A percentile compares a stretch with the other conserved stretches of the same genome.
Conservation (phyloP, 2,113 vertebrate genomes). For the Mohoua ochrocephala region DNA sequence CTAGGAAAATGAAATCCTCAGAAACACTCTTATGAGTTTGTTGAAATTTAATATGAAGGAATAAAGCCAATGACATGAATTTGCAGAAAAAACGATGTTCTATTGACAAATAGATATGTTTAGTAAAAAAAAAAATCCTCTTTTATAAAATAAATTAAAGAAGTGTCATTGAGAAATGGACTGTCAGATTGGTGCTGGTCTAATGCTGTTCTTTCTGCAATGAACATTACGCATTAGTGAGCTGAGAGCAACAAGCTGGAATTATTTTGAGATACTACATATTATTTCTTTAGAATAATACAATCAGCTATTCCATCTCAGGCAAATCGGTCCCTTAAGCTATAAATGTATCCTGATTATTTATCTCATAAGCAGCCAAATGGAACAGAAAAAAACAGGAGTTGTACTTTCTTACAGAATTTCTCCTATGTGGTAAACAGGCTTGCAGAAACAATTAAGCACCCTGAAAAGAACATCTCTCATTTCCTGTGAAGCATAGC, state of each 20-base stretch:
- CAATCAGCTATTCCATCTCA: slow-evolving; percentile 33
- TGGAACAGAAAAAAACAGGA: slow-evolving; percentile 3
- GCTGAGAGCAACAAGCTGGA: slow-evolving; percentile 19
- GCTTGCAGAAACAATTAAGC: slow-evolving; percentile 56
- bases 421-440: slow-evolving; percentile 21
- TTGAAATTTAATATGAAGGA: background rate
- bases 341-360: slow-evolving; percentile 51
- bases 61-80: background rate
- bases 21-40: background rate
- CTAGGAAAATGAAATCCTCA: background rate
- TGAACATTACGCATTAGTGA: slow-evolving; percentile 27
- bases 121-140: background rate
- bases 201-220: background rate
- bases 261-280: slow-evolving; percentile 39
- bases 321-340: slow-evolving; percentile 51
- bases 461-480: slow-evolving; percentile 18
- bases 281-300: slow-evolving; percentile 59
- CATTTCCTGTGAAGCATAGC: slow-evolving; percentile 24
- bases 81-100: background rate
- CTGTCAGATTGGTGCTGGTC: slow-evolving; percentile 11
- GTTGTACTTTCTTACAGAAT: slow-evolving; percentile 34
- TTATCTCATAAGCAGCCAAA: slow-evolving; percentile 53
- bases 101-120: background rate
- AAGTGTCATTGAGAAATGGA: slow-evolving; percentile 44
- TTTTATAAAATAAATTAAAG: slow-evolving; percentile 19